Evolutionary conservation across 2,797 vertebrate species (phyloP).

Genomic region (Melanotaenia nigrans): DNA sequence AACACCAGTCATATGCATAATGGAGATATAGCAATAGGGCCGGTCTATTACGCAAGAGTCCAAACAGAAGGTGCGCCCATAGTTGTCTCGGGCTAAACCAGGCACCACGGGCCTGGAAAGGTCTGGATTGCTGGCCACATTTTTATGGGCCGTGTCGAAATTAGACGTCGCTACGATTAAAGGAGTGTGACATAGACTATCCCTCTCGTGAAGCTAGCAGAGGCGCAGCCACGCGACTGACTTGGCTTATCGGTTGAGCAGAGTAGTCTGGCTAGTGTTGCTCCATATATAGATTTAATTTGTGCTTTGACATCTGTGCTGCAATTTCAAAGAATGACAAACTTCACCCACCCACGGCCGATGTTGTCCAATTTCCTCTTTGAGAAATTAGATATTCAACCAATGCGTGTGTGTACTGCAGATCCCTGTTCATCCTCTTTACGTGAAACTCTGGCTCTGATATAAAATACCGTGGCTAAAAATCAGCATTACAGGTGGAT

Average conservation of each 20-base stretch:
- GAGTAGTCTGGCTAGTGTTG: background rate
- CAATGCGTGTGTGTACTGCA: background rate
- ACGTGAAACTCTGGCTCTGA: background rate
- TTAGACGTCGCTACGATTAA: slow-evolving; percentile 46
- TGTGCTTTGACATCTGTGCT: slow-evolving; percentile 1
- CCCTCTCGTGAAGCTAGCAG: slow-evolving; percentile 29
- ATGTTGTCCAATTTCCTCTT: too few species aligned
- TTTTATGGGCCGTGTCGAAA: slow-evolving; percentile 22
- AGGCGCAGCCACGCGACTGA: slow-evolving; percentile 33
- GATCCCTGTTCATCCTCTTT: background rate
- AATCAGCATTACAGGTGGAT: background rate
- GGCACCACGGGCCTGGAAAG: slow-evolving; percentile 35
- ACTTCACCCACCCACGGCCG: background rate
- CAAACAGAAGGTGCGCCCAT: slow-evolving; percentile 71
- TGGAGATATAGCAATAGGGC: slow-evolving; percentile 45
- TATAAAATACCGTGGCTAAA: background rate
- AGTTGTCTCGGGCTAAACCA: slow-evolving; percentile 52
- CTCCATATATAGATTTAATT: slow-evolving; percentile 1
- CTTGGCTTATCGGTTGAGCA: slow-evolving; percentile 32
- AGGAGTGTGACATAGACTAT: slow-evolving; percentile 36
- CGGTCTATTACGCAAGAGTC: slow-evolving; percentile 77
- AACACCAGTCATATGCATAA: slow-evolving; percentile 28
- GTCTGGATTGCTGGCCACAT: slow-evolving; percentile 18
- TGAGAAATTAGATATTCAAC: background rate
- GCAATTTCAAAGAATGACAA: background rate